Evolutionary conservation across 2,797 vertebrate genomes (phyloP), one percentile per base, ranked within the genome.

Genomic region (Squalus acanthias): DNA sequence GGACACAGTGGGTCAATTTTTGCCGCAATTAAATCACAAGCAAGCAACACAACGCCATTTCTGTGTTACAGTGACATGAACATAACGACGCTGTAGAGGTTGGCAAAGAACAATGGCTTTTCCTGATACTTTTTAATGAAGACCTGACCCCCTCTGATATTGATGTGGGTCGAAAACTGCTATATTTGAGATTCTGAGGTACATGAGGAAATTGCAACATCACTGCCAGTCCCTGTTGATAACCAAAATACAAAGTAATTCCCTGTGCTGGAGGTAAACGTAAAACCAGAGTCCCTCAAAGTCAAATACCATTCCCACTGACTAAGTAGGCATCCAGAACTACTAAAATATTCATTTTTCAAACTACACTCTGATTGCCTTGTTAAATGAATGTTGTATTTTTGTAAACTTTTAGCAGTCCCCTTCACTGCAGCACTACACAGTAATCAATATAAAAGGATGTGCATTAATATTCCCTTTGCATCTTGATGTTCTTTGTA

Each of bases 321-420:
- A 69, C 20, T 93, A 92, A 93, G 20, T 67, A 17, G 91, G 8
- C 9, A 46, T 46, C n/a, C 7, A 24, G 39, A 93, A 67, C 6
- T 69, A 46, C 26, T 46, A 69, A 93, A 93, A 46, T 29, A n/a
- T 46, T 93, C 63, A 92, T 93, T 67, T 93, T 69, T 93, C 91
- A 93, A 93, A 69, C n/a, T 6, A 26, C 12, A 46, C 2, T 24
- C n/a, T 7, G 60, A 46, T 46, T 93, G 13, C 63, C 7, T 39
- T 39, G 91, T 93, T 93, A 69, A 20, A 46, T 93, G 3, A 26
- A 69, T 69, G n/a, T 46, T 93, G 65, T 39, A 67, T 93, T 69
- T 46, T 12, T 69, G 91, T 69, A 69, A 93, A 93, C 22, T 39
- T 69, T 93, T 69, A 67, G 63, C n/a, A 39, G 39, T 46, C 65